Base-by-base conservation (phyloP, 1,140 invertebrate genomes). In the Luehdorfia chinensis region DNA sequence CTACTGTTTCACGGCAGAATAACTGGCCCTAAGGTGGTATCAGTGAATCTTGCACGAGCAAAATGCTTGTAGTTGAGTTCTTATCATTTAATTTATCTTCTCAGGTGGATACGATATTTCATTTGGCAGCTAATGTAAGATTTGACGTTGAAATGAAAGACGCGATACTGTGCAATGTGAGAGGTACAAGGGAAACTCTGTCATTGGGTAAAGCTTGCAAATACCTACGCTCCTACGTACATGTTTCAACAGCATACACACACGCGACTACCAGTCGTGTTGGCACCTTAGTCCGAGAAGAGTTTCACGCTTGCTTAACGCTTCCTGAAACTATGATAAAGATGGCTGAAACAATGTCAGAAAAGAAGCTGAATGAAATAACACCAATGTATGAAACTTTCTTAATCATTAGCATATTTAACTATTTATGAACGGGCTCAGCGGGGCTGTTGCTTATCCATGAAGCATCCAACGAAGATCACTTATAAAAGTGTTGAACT, bases 101-200 rank as follows among this genome's bases (percentile, higher is more conserved):
- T 25, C 12, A 53, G 50, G 55, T 62, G 1, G 33, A 50, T 13
- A 72, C 90, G 16, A 86, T 91, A 1, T 89, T 91, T 64, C 90
- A 92, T 59, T 75, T 85, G 36, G 91, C 91, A 0, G 91, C 91
- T 2, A 91, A 90, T 0, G 87, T 91, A 0, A 76, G 88, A 21
- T 92, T 92, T 47, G 88, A 92, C 54, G 91, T 92, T 55, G 79
- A 85, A 14, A 55, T 93, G 2, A 81, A 85, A 28, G 60, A 77
- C 0, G 90, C 91, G 1, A 67, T 91, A 5, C 63, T 83, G 6
- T 90, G 90, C 19, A 93, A 93, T 68, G 87, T 91, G 2, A 68
- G 88, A 23, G 91, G 90, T 1, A 91, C 91, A 0, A 75, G 86
- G 47, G 88, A 90, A 44, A 58, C 83, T 59, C 1, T 63, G 6